Conservation (phyloP, 2,113 vertebrate genomes). For the Falco punctatus region DNA sequence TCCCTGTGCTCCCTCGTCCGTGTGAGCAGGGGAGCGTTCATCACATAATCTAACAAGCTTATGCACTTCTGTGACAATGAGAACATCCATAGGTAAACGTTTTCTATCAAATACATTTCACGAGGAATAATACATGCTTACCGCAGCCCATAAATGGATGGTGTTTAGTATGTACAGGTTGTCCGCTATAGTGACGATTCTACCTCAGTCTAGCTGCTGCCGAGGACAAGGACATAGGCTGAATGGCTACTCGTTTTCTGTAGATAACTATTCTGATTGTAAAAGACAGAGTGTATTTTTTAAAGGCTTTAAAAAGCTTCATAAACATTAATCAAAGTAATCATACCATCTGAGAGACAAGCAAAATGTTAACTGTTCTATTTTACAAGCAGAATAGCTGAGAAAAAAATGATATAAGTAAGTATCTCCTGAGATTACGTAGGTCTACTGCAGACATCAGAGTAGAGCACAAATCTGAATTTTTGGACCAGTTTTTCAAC, state of each 20-base stretch:
- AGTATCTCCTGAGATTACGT: background rate
- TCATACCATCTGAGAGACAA: background rate
- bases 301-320: background rate
- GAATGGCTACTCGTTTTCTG: background rate
- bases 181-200: background rate
- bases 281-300: background rate
- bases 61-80: background rate
- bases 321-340: background rate
- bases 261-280: background rate
- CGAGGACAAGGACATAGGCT: background rate
- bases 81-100: background rate
- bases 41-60: background rate
- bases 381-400: background rate
- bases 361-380: background rate
- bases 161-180: background rate
- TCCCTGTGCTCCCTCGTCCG: background rate
- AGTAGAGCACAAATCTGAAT: background rate
- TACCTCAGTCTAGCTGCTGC: background rate
- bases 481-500: background rate
- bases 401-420: background rate
- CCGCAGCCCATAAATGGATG: background rate
- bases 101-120: background rate
- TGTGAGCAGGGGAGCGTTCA: background rate
- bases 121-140: background rate
- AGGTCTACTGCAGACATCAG: background rate